These are phyloP conservation scores for Rhyzopertha dominica DNA, from an alignment of 1,140 invertebrate genomes.

Conservation along the genomic window DNA sequence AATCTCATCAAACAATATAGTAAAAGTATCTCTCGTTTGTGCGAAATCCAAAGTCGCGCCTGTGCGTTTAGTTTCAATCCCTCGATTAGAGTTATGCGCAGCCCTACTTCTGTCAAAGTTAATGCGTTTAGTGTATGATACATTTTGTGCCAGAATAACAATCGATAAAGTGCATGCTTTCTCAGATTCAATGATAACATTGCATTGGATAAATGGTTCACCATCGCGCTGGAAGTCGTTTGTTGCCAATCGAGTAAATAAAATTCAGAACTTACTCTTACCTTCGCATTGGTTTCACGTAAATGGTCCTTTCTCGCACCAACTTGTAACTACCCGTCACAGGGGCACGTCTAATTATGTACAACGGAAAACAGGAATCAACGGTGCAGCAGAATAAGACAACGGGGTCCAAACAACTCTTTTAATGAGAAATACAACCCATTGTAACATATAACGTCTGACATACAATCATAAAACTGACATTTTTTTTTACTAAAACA, in stretches of 20 bases:
- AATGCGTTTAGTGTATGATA: background rate
- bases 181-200: slow-evolving; percentile 2
- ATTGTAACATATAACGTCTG: too few relatives aligned
- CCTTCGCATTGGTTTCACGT: slow-evolving; percentile 4
- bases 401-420: too few relatives aligned
- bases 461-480: too few relatives aligned
- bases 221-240: slow-evolving; percentile 14
- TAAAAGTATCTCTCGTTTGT: too few relatives aligned
- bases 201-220: background rate
- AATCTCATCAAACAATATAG: too few relatives aligned
- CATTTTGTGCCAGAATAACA: background rate
- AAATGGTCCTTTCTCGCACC: too few relatives aligned
- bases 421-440: too few relatives aligned
- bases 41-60: slow-evolving; percentile 20
- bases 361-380: too few relatives aligned
- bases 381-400: too few relatives aligned
- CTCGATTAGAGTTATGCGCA: slow-evolving; percentile 20
- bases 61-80: slow-evolving; percentile 11
- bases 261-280: slow-evolving; percentile 10
- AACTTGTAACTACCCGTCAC: too few relatives aligned
- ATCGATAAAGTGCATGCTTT: slow-evolving; percentile 3
- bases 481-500: too few relatives aligned
- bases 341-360: too few relatives aligned
- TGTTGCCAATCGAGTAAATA: slow-evolving; percentile 4
- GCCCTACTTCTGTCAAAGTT: slow-evolving; percentile 7